These are phyloP conservation scores for Drosophila siamana DNA, from an alignment of 2,888 invertebrate genomes.

Conservation along the genomic window DNA sequence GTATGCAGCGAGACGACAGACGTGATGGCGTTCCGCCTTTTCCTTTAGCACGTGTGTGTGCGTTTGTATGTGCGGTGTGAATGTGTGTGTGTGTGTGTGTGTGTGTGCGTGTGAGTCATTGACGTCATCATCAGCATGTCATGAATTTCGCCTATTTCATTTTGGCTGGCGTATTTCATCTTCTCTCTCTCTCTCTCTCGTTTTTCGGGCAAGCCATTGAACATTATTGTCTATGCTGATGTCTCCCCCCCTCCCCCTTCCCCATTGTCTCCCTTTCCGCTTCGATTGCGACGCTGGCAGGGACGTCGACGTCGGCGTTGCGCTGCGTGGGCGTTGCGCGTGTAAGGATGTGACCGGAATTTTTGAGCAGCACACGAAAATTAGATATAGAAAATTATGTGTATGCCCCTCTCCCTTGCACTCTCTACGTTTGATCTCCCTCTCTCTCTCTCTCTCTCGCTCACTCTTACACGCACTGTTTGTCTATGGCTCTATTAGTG, in stretches of 20 bases:
- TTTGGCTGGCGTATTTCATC: slow-evolving; percentile 43
- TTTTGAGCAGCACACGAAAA: slow-evolving; percentile 75
- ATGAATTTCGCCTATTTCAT: slow-evolving; percentile 70
- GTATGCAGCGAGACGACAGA: slow-evolving; percentile 41
- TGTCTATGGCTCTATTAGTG: slow-evolving; percentile 64
- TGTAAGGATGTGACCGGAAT: slow-evolving; percentile 80
- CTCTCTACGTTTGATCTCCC: not conserved
- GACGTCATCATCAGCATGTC: slow-evolving; percentile 82
- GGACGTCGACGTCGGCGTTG: slow-evolving; percentile 10
- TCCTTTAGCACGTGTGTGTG: slow-evolving; percentile 22
- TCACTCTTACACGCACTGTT: not conserved
- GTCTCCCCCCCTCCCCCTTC: not conserved
- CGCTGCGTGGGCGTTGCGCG: slow-evolving; percentile 75
- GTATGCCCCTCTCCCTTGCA: slow-evolving; percentile 11
- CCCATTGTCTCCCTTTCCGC: not conserved
- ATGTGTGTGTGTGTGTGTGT: slow-evolving; percentile 17
- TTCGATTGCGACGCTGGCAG: slow-evolving; percentile 12
- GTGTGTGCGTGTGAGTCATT: slow-evolving; percentile 61
- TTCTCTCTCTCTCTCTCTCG: not conserved
- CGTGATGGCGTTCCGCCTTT: slow-evolving; percentile 47
- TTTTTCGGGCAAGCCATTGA: slow-evolving; percentile 58
- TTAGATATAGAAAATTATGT: slow-evolving; percentile 72
- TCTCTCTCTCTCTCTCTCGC: not conserved
- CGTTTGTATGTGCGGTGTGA: too few relatives aligned
- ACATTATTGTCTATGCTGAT: slow-evolving; percentile 33